Percentiles rank a stretch among this genome's conserved stretches.
Evolutionary conservation across 2,797 vertebrate genomes (phyloP).

Genomic region (Oreochromis mossambicus): DNA sequence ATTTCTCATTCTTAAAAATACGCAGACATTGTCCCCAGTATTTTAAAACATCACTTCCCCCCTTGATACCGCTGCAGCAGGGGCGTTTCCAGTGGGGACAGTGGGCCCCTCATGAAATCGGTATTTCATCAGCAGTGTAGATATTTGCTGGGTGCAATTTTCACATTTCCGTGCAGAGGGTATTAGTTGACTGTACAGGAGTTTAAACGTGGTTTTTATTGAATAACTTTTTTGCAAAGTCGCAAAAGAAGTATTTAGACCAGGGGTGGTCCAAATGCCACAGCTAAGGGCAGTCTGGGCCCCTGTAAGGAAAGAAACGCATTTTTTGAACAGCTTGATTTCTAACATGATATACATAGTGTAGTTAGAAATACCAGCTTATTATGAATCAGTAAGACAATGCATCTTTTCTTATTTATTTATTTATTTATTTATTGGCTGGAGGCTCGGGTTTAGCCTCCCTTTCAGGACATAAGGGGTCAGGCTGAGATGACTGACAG

Average conservation of each 20-base stretch:
- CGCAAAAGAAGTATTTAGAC: neutral
- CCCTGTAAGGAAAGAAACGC: neutral
- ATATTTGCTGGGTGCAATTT: neutral
- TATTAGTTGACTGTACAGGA: neutral
- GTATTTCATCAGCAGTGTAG: neutral
- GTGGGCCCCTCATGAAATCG: neutral
- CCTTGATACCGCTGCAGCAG: neutral
- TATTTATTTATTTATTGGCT: neutral
- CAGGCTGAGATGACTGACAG: neutral
- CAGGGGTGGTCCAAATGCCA: neutral
- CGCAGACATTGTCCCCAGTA: fast-evolving
- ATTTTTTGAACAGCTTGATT: neutral
- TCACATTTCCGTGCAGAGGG: neutral
- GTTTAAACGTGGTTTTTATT: neutral
- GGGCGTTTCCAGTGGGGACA: neutral
- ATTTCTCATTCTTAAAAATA: neutral
- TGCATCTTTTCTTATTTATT: neutral
- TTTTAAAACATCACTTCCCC: neutral
- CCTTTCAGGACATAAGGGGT: neutral
- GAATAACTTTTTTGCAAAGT: neutral
- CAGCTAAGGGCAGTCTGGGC: neutral
- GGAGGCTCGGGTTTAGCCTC: neutral
- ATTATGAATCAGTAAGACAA: neutral
- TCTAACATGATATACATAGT: neutral
- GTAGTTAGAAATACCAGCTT: neutral